Evolutionary conservation across 2,113 vertebrate species (phyloP).

Genomic region (Odontophorus gujanensis): DNA sequence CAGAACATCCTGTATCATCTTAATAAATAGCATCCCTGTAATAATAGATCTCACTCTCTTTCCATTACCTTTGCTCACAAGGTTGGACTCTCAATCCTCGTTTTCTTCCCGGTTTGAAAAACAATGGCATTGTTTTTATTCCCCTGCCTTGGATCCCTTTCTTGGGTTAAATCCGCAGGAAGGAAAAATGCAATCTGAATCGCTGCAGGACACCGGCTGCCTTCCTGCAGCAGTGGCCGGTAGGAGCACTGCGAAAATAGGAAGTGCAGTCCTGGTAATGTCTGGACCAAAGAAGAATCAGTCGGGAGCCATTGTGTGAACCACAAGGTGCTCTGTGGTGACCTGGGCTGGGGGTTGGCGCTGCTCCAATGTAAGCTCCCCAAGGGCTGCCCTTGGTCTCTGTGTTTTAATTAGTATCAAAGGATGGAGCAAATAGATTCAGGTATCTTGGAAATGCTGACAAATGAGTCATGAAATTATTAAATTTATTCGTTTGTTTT

Average conservation of each 20-base stretch:
- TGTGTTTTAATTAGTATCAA: slow-evolving; percentile 13
- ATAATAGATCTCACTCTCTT: not conserved
- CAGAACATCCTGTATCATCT: not conserved
- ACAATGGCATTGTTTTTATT: not conserved
- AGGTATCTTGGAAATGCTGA: slow-evolving; percentile 22
- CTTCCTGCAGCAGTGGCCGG: not conserved
- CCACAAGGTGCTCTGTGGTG: not conserved
- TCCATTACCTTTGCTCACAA: not conserved
- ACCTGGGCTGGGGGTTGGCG: accelerated
- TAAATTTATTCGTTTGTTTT: slow-evolving; percentile 57
- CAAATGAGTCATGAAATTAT: slow-evolving; percentile 54
- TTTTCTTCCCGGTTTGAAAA: slow-evolving; percentile 1
- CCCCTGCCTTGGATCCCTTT: not conserved
- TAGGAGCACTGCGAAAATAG: not conserved
- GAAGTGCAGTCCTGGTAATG: not conserved
- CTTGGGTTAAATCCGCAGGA: slow-evolving; percentile 25
- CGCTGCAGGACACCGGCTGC: not conserved
- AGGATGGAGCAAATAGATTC: slow-evolving; percentile 24
- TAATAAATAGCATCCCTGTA: not conserved
- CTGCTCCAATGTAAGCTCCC: not conserved
- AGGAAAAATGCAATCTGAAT: slow-evolving; percentile 5
- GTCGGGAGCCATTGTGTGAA: accelerated
- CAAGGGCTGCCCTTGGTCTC: not conserved
- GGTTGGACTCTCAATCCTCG: not conserved
- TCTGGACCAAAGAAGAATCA: not conserved